Evolutionary conservation across 92 coral and sea anemone genomes (phyloP).

Genomic region (Parazoanthus atlanticus): DNA sequence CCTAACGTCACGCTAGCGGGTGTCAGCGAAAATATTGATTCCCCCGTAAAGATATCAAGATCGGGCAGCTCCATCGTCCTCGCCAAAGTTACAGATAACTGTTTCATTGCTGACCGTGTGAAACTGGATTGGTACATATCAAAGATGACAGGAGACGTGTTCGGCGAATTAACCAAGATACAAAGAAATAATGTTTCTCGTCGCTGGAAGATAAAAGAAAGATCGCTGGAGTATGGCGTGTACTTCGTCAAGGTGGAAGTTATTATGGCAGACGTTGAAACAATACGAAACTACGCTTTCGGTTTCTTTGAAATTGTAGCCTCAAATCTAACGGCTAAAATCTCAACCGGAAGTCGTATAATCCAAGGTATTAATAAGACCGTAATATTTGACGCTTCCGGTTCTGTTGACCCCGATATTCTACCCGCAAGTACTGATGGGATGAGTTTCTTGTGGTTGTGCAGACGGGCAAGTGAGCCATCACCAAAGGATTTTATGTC

Average conservation of each 20-base stretch:
- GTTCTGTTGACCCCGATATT: slow-evolving; percentile 36
- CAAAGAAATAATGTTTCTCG: not conserved
- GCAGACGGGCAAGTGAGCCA: slow-evolving; percentile 14
- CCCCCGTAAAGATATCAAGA: not conserved
- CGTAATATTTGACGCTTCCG: slow-evolving; percentile 24
- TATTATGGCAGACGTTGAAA: not conserved
- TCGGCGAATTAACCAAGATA: not conserved
- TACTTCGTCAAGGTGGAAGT: slow-evolving; percentile 34
- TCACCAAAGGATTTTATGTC: not conserved
- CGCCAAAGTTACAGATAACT: slow-evolving; percentile 8
- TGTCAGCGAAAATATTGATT: not conserved
- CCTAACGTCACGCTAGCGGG: slow-evolving; percentile 33
- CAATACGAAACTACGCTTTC: slow-evolving; percentile 30
- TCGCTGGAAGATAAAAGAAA: slow-evolving; percentile 16
- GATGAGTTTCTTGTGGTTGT: slow-evolving; percentile 26
- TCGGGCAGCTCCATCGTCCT: not conserved
- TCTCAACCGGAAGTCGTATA: not conserved
- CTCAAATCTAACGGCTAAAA: slow-evolving; percentile 5
- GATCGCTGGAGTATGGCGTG: slow-evolving; percentile 20
- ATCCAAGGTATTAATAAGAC: slow-evolving; percentile 16
- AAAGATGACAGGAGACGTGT: not conserved
- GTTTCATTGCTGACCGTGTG: not conserved
- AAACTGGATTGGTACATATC: slow-evolving; percentile 24
- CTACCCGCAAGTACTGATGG: slow-evolving; percentile 24
- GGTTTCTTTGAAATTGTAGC: slow-evolving; percentile 38